A percentile compares a stretch with the other conserved stretches of the same genome.
phyloP scores from a whole-genome alignment of 2,113 vertebrate species.

The Rhinogobius similis region DNA sequence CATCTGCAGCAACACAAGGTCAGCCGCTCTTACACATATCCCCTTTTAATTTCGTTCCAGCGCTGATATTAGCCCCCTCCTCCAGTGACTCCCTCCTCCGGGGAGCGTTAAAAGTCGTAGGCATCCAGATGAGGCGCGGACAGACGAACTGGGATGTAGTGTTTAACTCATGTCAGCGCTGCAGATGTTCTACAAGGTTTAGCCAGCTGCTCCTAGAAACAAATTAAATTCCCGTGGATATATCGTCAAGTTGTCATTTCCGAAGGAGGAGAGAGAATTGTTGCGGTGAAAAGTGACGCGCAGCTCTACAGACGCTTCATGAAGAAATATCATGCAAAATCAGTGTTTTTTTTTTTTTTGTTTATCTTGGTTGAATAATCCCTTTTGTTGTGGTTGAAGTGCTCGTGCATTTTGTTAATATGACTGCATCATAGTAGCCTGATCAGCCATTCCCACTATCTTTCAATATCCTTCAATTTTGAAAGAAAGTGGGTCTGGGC shows the following conservation, averaged over 20 bases:
- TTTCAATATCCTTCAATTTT: no score
- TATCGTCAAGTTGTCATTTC: slow-evolving; percentile 37
- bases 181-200: slow-evolving; percentile 22
- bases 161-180: slow-evolving; percentile 6
- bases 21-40: slow-evolving; percentile 30
- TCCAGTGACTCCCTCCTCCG: slow-evolving; percentile 12
- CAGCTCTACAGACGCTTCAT: no score
- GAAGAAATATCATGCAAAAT: no score
- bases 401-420: no score
- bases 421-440: no score
- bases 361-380: no score
- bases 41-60: slow-evolving; percentile 28
- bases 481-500: no score
- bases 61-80: slow-evolving; percentile 22
- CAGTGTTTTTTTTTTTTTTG: no score
- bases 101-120: slow-evolving; percentile 19
- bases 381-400: no score
- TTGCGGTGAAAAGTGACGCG: slow-evolving; percentile 35
- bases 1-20: slow-evolving; percentile 44
- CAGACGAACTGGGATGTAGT: slow-evolving; percentile 14
- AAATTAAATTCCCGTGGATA: slow-evolving; percentile 35
- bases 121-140: slow-evolving; percentile 9
- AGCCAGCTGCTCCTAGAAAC: slow-evolving; percentile 25
- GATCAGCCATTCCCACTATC: no score
- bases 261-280: slow-evolving; percentile 19